A percentile compares a stretch with the other conserved stretches of the same genome.
These are phyloP conservation scores for Salmo trutta DNA, from an alignment of 2,797 vertebrate genomes.

Conservation along the genomic window DNA sequence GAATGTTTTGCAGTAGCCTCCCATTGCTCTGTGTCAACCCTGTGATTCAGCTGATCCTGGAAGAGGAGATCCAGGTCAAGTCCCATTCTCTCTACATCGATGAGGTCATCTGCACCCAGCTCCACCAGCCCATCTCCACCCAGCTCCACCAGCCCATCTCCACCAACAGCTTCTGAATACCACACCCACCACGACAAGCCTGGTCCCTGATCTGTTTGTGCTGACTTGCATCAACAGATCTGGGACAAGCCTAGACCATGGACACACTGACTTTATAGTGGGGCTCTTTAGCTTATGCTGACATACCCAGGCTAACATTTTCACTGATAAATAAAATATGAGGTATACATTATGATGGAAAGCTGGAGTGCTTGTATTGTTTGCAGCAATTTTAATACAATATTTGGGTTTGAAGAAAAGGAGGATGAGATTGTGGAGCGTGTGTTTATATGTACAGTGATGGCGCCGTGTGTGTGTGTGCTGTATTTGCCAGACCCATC, in stretches of 20 bases:
- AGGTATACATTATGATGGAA: not conserved
- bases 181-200: not conserved
- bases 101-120: slow-evolving; percentile 84
- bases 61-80: slow-evolving; percentile 86
- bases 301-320: no score
- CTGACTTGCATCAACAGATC: not conserved
- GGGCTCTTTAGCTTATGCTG: not conserved
- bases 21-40: slow-evolving; percentile 47
- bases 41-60: slow-evolving; percentile 76
- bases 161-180: slow-evolving; percentile 75
- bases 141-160: slow-evolving; percentile 79
- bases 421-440: not conserved
- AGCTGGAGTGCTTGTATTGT: not conserved
- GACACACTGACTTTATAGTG: no score
- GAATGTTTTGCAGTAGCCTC: not conserved
- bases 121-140: slow-evolving; percentile 78
- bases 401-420: not conserved
- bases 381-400: not conserved
- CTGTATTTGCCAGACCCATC: not conserved
- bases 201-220: not conserved
- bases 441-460: not conserved
- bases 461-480: not conserved
- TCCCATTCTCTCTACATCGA: slow-evolving; percentile 86
- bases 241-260: not conserved
- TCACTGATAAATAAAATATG: not conserved